phyloP scores from a whole-genome alignment of 2,888 invertebrate genomes.

The Tethea ocularis region DNA sequence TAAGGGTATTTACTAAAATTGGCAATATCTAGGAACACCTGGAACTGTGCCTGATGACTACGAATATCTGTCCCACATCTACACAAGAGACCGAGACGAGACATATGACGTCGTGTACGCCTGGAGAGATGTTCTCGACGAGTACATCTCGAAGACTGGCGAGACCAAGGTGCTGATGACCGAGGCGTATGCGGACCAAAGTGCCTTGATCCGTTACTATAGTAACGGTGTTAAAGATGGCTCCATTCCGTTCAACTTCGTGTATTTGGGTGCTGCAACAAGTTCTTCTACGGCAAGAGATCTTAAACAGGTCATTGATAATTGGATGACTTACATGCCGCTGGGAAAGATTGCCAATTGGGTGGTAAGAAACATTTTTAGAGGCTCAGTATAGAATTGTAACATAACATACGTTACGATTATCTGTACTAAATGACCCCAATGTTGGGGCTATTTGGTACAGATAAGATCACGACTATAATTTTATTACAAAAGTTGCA shows the following conservation, averaged over 20 bases:
- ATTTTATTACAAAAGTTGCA: too few species aligned
- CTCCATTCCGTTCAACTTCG: slow-evolving; percentile 87
- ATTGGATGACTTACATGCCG: slow-evolving; percentile 84
- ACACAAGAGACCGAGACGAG: slow-evolving; percentile 80
- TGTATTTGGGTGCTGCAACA: slow-evolving; percentile 78
- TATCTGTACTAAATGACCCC: too few species aligned
- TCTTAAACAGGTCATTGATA: slow-evolving; percentile 76
- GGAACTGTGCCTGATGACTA: slow-evolving; percentile 76
- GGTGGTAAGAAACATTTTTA: slow-evolving; percentile 88
- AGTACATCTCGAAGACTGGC: slow-evolving; percentile 59
- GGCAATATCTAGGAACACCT: slow-evolving; percentile 41
- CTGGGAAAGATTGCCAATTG: slow-evolving; percentile 83
- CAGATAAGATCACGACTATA: too few species aligned
- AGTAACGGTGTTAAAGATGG: slow-evolving; percentile 78
- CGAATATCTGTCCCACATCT: slow-evolving; percentile 78
- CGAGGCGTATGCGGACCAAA: slow-evolving; percentile 83
- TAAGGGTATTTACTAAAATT: too few species aligned
- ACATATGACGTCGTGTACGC: slow-evolving; percentile 84
- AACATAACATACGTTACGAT: too few species aligned
- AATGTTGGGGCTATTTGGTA: neutral
- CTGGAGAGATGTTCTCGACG: slow-evolving; percentile 84
- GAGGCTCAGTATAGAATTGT: too few species aligned
- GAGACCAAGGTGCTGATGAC: slow-evolving; percentile 82
- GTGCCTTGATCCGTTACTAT: slow-evolving; percentile 83
- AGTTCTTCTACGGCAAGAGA: slow-evolving; percentile 75